A percentile compares a stretch with the other conserved stretches of the same genome.
These are phyloP conservation scores for Melanerpes aurifrons DNA, from an alignment of 2,113 vertebrate genomes.

Conservation along the genomic window DNA sequence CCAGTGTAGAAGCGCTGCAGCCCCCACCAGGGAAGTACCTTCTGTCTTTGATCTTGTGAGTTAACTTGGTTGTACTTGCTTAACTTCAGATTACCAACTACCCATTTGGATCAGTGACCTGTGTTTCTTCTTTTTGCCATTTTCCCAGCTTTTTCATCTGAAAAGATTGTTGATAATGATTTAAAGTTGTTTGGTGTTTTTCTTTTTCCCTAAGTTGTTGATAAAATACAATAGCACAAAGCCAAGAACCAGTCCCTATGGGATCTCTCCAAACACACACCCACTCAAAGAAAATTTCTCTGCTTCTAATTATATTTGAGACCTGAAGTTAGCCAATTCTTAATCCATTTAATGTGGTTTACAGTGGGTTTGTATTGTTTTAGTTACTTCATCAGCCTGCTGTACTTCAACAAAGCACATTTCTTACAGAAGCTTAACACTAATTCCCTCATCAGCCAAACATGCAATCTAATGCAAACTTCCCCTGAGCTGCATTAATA, in stretches of 20 bases:
- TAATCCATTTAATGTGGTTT: constrained; percentile 40
- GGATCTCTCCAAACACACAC: constrained; percentile 38
- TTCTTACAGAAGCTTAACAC: constrained; percentile 36
- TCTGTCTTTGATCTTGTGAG: background rate
- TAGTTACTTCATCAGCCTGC: background rate
- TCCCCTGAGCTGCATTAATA: background rate
- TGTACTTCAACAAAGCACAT: background rate
- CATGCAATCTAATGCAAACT: background rate
- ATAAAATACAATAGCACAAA: background rate
- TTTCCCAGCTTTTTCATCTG: background rate
- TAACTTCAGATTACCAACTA: background rate
- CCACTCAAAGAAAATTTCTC: constrained; percentile 53
- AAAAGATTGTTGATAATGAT: background rate
- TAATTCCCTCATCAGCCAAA: background rate
- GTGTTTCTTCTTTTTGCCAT: background rate
- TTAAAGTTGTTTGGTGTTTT: background rate
- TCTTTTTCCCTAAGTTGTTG: background rate
- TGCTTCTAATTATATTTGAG: constrained; percentile 36
- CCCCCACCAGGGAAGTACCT: background rate
- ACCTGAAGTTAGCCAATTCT: constrained; percentile 20
- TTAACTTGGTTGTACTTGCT: background rate
- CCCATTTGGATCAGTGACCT: background rate
- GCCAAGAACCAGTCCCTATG: background rate
- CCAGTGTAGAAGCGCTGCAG: background rate
- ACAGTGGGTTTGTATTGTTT: background rate